phyloP scores from a whole-genome alignment of 2,888 invertebrate species.

The Eupeodes latifasciatus region DNA sequence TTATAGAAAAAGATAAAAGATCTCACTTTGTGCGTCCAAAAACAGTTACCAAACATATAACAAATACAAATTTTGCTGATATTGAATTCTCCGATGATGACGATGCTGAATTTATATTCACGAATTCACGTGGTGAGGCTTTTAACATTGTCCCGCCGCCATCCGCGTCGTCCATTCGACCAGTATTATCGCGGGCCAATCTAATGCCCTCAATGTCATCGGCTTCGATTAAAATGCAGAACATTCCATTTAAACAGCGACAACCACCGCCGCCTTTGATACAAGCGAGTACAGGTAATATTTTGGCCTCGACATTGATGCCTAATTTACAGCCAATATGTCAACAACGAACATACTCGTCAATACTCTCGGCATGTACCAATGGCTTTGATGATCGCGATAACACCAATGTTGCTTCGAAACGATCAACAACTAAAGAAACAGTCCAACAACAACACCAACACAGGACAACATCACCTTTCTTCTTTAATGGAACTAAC shows the following conservation, averaged over 20 bases:
- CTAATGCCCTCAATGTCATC: constrained; percentile 30
- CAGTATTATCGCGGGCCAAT: constrained; percentile 24
- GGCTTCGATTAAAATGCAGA: constrained; percentile 63
- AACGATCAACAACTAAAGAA: constrained; percentile 67
- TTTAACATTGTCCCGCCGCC: constrained; percentile 37
- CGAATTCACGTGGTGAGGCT: constrained; percentile 50
- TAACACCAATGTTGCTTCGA: constrained; percentile 59
- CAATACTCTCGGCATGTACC: constrained; percentile 74
- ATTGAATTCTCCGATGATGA: constrained; percentile 83
- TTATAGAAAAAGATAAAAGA: constrained; percentile 59
- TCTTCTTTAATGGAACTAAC: constrained; percentile 46
- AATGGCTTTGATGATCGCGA: constrained; percentile 45
- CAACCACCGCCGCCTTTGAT: constrained; percentile 79
- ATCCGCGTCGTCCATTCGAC: constrained; percentile 20
- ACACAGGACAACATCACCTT: constrained; percentile 32
- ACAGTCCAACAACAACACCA: constrained; percentile 42
- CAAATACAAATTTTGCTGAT: constrained; percentile 77
- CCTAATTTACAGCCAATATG: constrained; percentile 76
- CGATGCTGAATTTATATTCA: constrained; percentile 77
- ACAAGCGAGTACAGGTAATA: constrained; percentile 78
- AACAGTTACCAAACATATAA: constrained; percentile 77
- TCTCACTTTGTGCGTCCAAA: constrained; percentile 67
- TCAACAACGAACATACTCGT: constrained; percentile 57
- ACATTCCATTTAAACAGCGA: constrained; percentile 78
- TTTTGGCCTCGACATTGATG: constrained; percentile 77